Base-by-base conservation (phyloP, 2,113 vertebrate species). In the Polyodon spathula region DNA sequence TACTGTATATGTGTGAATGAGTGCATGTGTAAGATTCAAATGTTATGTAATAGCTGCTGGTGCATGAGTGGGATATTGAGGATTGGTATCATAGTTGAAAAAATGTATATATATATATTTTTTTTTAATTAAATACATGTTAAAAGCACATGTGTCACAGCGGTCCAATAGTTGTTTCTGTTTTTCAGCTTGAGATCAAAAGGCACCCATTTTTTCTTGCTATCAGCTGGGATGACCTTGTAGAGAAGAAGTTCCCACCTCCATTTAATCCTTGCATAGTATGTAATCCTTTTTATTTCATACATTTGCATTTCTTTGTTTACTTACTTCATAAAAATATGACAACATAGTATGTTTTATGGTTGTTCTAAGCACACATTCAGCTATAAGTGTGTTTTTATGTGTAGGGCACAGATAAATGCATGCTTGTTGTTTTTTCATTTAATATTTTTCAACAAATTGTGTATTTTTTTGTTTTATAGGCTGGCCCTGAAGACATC, bases 201-300 rank as follows among this genome's bases (percentile, higher is more conserved):
- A 83, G 74, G 40, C 96, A 98, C 71, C 78, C 73, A 0, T 98
- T 98, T 77, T 98, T 98, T 66, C 86, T 87, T 65, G 87, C 88
- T 66, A 88, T 98, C 73, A 95, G 86, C 84, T 98, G 96, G 96
- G 84, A 88, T 68, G 93, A 97, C 68, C 92, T 98, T 53, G 83
- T 89, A 69, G 85, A 95, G 73, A 98, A 93, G 78, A 95, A 87
- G 76, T 90, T 97, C 67, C 78, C 88, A 0, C 89, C 94, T 43
- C 94, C 94, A 0, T 98, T 94, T 77, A 92, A 84, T 68, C 95
- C 96, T 57, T 92, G 88, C 64, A 92, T 98, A 90, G 96, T 97
- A 90, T 75, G 85, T 81, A 27, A 40, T 27, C 6, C 1, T 27
- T 27, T 27, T 27, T 27, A 27, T 27, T 3, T 27, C 27, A 2